Base-by-base conservation (phyloP, 2,888 invertebrate species). In the Clitarchus hookeri region DNA sequence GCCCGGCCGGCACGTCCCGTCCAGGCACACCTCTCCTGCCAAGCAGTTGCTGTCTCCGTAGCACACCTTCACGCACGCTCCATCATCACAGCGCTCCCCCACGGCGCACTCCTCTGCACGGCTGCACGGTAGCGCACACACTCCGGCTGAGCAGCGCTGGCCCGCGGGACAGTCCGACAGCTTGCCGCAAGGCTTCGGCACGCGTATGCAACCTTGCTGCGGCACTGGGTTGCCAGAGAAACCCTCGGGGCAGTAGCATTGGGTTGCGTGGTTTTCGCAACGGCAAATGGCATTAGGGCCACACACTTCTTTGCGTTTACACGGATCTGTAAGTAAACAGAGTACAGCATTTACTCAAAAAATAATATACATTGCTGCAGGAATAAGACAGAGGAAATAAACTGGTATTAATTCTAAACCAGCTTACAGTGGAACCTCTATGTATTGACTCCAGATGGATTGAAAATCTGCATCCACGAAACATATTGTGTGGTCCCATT, bases 31-130 rank as follows among this genome's bases (percentile, higher is more conserved):
- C 92, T 98, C 98, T 84, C 98, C 98, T 3, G 96, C 96, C 89
- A 97, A 93, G 90, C 98, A 98, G 90, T 98, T 98, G 90, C 96
- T 97, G 90, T 97, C 97, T 16, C 96, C 95, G 90, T 97, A 97
- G 90, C 98, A 98, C 65, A 97, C 94, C 92, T 97, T 97, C 27
- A 95, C 94, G 90, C 97, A 98, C 88, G 95, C 93, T 88, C 95
- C 93, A 88, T 94, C 95, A 87, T 94, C 94, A 90, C 98, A 98
- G 87, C 96, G 94, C 92, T 98, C 98, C 23, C 97, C 97, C 80
- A 95, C 94, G 0, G 97, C 97, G 90, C 97, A 98, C 36, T 94
- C 93, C 0, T 93, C 93, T 87, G 94, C 95, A 88, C 95, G 95
- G 88, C 93, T 93, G 90, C 98, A 98, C 8, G 96, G 95, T 77